phyloP scores from a whole-genome alignment of 64 coral and sea anemone genomes.

The Stylophora pistillata region DNA sequence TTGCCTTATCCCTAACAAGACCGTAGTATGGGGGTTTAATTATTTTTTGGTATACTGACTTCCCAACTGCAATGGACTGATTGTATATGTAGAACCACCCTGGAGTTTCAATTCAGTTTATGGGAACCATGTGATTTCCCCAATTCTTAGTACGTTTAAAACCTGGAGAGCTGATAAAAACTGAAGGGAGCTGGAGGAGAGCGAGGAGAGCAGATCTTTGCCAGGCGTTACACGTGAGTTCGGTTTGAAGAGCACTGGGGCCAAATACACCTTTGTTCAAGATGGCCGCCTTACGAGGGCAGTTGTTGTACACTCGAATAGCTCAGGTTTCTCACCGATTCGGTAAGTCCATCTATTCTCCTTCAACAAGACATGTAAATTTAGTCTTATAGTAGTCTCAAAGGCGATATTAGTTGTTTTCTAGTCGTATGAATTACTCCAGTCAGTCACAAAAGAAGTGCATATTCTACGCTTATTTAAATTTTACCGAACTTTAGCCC shows the following conservation, averaged over 20 bases:
- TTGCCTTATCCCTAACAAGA: too few species aligned
- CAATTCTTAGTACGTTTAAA: too few species aligned
- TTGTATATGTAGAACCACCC: too few species aligned
- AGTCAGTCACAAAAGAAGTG: too few species aligned
- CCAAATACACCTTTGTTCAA: background rate
- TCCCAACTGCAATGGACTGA: too few species aligned
- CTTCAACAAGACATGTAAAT: background rate
- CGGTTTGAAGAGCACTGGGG: background rate
- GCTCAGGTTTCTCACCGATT: constrained; percentile 1
- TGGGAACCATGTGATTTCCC: too few species aligned
- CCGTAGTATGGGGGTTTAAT: too few species aligned
- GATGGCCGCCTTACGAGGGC: constrained; percentile 20
- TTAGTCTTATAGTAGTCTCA: background rate
- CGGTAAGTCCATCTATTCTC: background rate
- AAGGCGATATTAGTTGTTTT: background rate
- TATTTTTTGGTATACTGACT: too few species aligned
- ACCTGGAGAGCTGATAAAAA: background rate
- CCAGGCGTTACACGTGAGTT: background rate
- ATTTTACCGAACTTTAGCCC: too few species aligned
- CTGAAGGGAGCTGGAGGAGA: background rate
- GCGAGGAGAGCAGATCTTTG: background rate
- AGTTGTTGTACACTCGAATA: constrained; percentile 5
- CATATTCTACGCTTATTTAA: too few species aligned
- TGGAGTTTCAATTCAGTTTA: too few species aligned
- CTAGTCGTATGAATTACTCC: too few species aligned